Evolutionary conservation across 2,888 invertebrate genomes (phyloP).

Genomic region (Helicoverpa assulta): DNA sequence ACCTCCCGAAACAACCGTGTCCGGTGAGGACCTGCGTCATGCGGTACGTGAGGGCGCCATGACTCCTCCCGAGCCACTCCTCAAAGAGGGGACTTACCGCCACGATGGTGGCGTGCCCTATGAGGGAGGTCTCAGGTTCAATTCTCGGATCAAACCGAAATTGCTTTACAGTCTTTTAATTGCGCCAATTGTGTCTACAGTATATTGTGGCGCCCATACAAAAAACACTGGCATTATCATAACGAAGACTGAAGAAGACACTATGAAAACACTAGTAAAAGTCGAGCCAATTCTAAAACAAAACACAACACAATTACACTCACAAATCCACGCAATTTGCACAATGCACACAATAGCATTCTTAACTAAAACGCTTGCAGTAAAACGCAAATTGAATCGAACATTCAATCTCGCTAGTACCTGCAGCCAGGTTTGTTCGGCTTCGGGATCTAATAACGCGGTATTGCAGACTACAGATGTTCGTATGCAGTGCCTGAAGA

Average conservation of each 20-base stretch:
- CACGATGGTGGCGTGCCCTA: no score
- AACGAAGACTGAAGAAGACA: not conserved
- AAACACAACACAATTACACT: not conserved
- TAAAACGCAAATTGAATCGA: slow-evolving; percentile 45
- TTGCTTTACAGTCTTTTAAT: no score
- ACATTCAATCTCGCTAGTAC: slow-evolving; percentile 47
- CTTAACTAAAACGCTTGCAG: slow-evolving; percentile 33
- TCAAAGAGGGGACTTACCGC: no score
- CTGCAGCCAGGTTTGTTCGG: slow-evolving; percentile 62
- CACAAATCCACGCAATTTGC: slow-evolving; percentile 23
- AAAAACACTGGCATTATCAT: no score
- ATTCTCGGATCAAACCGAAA: no score
- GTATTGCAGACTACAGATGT: slow-evolving; percentile 69
- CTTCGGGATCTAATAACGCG: slow-evolving; percentile 66
- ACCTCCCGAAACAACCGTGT: no score
- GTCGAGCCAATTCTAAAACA: not conserved
- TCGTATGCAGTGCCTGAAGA: slow-evolving; percentile 56
- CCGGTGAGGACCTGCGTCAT: no score
- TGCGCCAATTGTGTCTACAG: no score
- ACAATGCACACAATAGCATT: slow-evolving; percentile 2
- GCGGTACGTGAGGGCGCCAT: no score
- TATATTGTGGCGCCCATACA: no score
- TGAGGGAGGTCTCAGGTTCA: no score
- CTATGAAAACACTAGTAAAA: not conserved
- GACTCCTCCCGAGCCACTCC: no score